Evolutionary conservation across 2,113 vertebrate genomes (phyloP).

Genomic region (Ptilonorhynchus violaceus): DNA sequence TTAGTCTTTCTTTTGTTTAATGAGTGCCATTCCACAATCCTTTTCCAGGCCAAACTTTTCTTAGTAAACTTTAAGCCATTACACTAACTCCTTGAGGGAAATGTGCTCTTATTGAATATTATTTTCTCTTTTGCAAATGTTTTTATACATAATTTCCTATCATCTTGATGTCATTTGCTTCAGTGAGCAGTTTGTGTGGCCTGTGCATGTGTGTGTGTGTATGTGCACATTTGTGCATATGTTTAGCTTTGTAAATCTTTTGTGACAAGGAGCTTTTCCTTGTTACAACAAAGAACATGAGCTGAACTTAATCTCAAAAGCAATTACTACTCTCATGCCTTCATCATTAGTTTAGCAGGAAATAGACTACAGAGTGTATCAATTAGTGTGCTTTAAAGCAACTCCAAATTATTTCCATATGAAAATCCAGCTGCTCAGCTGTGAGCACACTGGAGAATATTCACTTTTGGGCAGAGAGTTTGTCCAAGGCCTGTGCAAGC

Average conservation of each 20-base stretch:
- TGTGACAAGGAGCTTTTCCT: not conserved
- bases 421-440: not conserved
- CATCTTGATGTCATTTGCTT: not conserved
- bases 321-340: not conserved
- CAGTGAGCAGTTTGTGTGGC: not conserved
- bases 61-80: not conserved
- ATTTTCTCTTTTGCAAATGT: not conserved
- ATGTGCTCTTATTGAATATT: not conserved
- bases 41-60: not conserved
- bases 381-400: not conserved
- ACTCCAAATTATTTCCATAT: not conserved
- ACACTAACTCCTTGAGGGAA: not conserved
- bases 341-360: not conserved
- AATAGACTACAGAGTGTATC: not conserved
- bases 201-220: not conserved
- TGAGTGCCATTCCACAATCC: not conserved
- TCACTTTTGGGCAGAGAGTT: not conserved
- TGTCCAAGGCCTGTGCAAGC: not conserved
- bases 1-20: not conserved
- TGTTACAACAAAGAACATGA: not conserved
- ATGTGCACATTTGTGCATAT: not conserved
- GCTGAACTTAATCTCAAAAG: not conserved
- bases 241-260: not conserved
- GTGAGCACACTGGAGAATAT: not conserved
- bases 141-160: not conserved